phyloP scores from a whole-genome alignment of 2,797 vertebrate species.

The Poecilia picta region DNA sequence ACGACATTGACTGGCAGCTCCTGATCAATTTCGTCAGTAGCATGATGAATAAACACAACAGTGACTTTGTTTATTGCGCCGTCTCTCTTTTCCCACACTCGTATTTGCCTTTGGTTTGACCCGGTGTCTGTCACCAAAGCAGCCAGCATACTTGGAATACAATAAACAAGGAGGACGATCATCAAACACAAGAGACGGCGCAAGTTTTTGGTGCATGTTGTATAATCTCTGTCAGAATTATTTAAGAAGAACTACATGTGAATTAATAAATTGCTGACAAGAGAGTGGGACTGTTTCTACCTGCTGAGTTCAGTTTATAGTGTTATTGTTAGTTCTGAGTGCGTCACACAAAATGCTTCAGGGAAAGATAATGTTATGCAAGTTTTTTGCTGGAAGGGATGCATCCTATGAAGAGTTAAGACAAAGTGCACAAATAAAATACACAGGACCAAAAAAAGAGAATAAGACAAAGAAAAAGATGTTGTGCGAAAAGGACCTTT shows the following conservation, averaged over 20 bases:
- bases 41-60: slow-evolving; percentile 62
- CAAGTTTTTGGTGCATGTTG: slow-evolving; percentile 45
- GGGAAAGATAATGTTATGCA: slow-evolving; percentile 47
- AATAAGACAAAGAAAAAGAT: slow-evolving; percentile 15
- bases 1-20: slow-evolving; percentile 58
- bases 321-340: slow-evolving; percentile 13
- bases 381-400: slow-evolving; percentile 32
- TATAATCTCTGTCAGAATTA: slow-evolving; percentile 49
- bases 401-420: slow-evolving; percentile 20
- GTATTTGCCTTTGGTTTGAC: slow-evolving; percentile 58
- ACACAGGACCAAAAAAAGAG: neutral
- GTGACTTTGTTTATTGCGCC: slow-evolving; percentile 44
- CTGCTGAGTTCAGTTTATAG: slow-evolving; percentile 41
- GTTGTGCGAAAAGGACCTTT: slow-evolving; percentile 10
- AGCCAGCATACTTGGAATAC: slow-evolving; percentile 32
- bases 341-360: slow-evolving; percentile 8
- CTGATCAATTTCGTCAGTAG: slow-evolving; percentile 55
- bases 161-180: slow-evolving; percentile 35
- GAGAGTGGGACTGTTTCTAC: slow-evolving; percentile 25
- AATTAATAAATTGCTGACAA: slow-evolving; percentile 33
- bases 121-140: slow-evolving; percentile 37
- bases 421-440: slow-evolving; percentile 4
- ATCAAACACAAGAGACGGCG: slow-evolving; percentile 28
- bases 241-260: slow-evolving; percentile 43
- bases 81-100: slow-evolving; percentile 29